Conservation (phyloP, 2,113 vertebrate genomes). For the Alces alces region DNA sequence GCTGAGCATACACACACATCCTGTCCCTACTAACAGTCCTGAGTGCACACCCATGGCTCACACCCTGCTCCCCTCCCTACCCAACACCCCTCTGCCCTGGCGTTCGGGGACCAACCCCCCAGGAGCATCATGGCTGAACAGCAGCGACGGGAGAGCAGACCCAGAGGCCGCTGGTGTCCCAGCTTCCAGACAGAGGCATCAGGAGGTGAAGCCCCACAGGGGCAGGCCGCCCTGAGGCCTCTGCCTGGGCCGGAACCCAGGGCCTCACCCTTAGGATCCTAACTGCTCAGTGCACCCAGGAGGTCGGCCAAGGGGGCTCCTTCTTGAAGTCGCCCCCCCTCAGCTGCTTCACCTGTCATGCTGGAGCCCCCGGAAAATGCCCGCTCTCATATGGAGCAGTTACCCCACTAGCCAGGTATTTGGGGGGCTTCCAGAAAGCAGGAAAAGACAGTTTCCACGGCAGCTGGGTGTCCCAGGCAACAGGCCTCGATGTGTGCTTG, state of each 20-base stretch:
- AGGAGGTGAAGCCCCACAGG: not conserved
- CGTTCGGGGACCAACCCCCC: not conserved
- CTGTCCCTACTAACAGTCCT: not conserved
- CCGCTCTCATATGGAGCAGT: fast-evolving
- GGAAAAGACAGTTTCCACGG: constrained; percentile 69
- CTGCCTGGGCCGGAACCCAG: not conserved
- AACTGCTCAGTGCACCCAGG: not conserved
- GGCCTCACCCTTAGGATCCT: not conserved
- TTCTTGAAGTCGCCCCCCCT: not conserved
- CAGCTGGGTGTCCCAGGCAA: constrained; percentile 42
- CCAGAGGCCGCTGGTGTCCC: not conserved
- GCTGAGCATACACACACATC: not conserved
- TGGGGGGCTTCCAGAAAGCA: constrained; percentile 9
- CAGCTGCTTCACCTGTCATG: not conserved
- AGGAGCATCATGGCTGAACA: not conserved
- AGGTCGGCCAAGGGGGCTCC: not conserved
- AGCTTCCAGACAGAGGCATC: not conserved
- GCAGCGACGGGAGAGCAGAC: not conserved
- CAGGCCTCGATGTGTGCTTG: not conserved
- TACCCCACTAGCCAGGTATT: not conserved
- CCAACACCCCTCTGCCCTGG: fast-evolving
- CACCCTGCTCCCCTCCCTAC: not conserved
- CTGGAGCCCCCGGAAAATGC: not conserved
- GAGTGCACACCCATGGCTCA: fast-evolving
- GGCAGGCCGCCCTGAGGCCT: not conserved